A percentile compares a stretch with the other conserved stretches of the same genome.
These are phyloP conservation scores for Phaenicophaeus curvirostris DNA, from an alignment of 2,797 vertebrate species.

Conservation along the genomic window DNA sequence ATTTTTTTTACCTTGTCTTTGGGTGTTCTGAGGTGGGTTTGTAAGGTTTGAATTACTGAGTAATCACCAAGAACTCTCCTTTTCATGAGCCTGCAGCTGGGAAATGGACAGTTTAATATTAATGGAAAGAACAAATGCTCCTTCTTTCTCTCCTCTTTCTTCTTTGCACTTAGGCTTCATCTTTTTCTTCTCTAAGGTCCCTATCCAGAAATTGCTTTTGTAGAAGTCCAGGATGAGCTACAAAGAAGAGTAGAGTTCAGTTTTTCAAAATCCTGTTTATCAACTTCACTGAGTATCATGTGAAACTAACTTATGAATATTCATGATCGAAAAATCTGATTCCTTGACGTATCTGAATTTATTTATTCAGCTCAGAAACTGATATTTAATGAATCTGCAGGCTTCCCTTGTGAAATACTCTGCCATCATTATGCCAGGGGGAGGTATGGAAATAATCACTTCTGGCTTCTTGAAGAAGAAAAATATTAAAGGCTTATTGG, in stretches of 20 bases:
- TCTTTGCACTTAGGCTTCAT: background rate
- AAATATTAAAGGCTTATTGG: background rate
- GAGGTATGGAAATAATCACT: background rate
- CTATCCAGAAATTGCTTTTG: background rate
- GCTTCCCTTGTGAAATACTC: background rate
- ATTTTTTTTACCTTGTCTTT: conserved; percentile 55
- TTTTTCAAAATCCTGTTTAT: background rate
- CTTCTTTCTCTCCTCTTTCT: conserved; percentile 18
- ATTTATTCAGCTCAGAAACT: background rate
- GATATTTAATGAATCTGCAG: background rate
- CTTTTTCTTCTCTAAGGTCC: background rate
- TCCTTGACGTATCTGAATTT: background rate
- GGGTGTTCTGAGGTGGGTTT: conserved; percentile 32
- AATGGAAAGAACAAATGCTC: conserved; percentile 57
- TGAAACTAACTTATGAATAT: background rate
- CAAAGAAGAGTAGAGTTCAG: background rate
- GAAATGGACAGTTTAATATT: conserved; percentile 53
- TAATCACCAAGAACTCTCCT: conserved; percentile 62
- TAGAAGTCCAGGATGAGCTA: background rate
- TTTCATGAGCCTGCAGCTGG: conserved; percentile 57
- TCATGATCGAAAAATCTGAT: background rate
- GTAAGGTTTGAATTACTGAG: conserved; percentile 66
- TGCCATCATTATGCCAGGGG: background rate
- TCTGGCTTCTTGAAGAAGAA: background rate
- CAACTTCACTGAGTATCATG: background rate